Evolutionary conservation across 2,888 invertebrate genomes (phyloP).

Genomic region (Caenorhabditis zanzibari): DNA sequence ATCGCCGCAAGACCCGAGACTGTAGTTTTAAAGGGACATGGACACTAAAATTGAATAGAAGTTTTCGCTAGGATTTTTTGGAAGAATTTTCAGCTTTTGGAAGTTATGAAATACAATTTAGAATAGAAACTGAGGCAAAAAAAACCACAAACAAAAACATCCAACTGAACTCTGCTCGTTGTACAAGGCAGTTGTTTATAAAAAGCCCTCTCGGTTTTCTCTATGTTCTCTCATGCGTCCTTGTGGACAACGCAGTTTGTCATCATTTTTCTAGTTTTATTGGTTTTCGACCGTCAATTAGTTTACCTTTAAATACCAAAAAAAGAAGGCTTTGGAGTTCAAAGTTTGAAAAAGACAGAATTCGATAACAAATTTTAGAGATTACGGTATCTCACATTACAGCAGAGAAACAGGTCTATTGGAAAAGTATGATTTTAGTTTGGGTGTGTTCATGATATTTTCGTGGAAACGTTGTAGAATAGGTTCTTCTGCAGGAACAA

Average conservation of each 20-base stretch:
- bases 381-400: not conserved
- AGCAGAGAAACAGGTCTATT: not conserved
- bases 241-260: not conserved
- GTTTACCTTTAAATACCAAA: not conserved
- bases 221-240: slow-evolving; percentile 11
- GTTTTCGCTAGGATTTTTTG: not conserved
- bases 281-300: slow-evolving; percentile 16
- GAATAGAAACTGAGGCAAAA: no score
- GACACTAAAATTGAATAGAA: not conserved
- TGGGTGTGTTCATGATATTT: not conserved
- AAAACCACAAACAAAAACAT: not conserved
- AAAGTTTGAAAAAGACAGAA: not conserved
- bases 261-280: slow-evolving; percentile 25
- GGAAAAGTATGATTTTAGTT: not conserved
- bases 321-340: not conserved
- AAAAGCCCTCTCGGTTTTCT: not conserved
- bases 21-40: not conserved
- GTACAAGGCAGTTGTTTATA: slow-evolving; percentile 8
- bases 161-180: not conserved
- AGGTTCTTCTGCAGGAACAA: not conserved
- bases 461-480: not conserved
- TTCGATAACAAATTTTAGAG: not conserved
- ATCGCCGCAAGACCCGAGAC: no score
- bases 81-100: not conserved
- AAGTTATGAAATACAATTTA: no score